Conservation (phyloP, 2,113 vertebrate species). For the Ursus arctos region DNA sequence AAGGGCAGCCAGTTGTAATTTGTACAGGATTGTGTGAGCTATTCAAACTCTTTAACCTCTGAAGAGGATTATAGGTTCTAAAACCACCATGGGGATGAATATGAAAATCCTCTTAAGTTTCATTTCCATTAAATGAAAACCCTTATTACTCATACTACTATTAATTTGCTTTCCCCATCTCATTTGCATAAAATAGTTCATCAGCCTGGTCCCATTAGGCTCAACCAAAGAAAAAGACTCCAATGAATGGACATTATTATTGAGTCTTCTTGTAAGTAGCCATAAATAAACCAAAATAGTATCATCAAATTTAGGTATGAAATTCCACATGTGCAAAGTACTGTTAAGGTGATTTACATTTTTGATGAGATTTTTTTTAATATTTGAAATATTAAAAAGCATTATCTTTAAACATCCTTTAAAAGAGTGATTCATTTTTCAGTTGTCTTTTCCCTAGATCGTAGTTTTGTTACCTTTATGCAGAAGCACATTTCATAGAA, state of each 20-base stretch:
- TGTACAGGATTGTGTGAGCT: slow-evolving; percentile 87
- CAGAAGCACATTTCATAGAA: slow-evolving; percentile 70
- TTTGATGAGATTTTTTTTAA: slow-evolving; percentile 79
- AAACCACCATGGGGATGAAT: slow-evolving; percentile 64
- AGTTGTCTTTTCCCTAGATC: slow-evolving; percentile 74
- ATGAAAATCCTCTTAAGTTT: slow-evolving; percentile 60
- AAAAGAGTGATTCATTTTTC: slow-evolving; percentile 81
- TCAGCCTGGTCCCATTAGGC: slow-evolving; percentile 73
- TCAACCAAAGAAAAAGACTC: slow-evolving; percentile 86
- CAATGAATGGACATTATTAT: slow-evolving; percentile 73
- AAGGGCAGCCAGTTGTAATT: slow-evolving; percentile 86
- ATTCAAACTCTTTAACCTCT: slow-evolving; percentile 83
- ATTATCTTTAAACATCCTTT: slow-evolving; percentile 79
- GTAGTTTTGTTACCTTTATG: slow-evolving; percentile 47
- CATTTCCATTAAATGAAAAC: slow-evolving; percentile 68
- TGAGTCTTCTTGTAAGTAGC: slow-evolving; percentile 82
- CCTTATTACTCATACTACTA: slow-evolving; percentile 60
- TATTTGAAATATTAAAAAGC: slow-evolving; percentile 84
- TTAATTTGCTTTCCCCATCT: slow-evolving; percentile 75
- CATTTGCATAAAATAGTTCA: slow-evolving; percentile 70
- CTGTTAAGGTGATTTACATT: slow-evolving; percentile 81
- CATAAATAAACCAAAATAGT: slow-evolving; percentile 83
- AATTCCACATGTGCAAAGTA: slow-evolving; percentile 83
- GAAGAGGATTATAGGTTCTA: slow-evolving; percentile 71
- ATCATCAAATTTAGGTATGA: slow-evolving; percentile 76